Conservation (phyloP, 1,140 invertebrate species). For the Geopemphigus sp. region DNA sequence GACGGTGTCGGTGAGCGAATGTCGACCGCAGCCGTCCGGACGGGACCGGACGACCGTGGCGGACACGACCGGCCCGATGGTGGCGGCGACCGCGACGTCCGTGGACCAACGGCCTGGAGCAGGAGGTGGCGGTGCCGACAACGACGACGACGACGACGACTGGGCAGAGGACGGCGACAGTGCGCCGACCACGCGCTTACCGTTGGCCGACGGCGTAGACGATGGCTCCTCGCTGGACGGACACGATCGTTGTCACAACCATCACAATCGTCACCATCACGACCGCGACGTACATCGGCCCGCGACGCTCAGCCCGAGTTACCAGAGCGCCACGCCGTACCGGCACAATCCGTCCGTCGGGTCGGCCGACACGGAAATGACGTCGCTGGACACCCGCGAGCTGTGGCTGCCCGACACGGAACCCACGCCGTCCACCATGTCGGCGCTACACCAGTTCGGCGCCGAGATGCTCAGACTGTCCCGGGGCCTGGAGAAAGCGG, state of each 20-base stretch:
- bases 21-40: background rate
- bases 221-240: background rate
- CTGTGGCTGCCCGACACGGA: slow-evolving; percentile 77
- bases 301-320: slow-evolving; percentile 57
- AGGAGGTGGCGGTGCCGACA: background rate
- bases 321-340: slow-evolving; percentile 47
- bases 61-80: background rate
- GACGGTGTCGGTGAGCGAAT: background rate
- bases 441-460: slow-evolving; percentile 76
- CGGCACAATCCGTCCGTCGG: slow-evolving; percentile 56
- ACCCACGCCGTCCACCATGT: slow-evolving; percentile 74
- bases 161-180: background rate
- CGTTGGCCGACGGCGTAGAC: no score
- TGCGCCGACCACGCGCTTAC: no score
- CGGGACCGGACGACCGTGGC: no score
- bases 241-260: background rate
- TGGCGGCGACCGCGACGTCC: background rate
- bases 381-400: slow-evolving; percentile 74
- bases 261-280: background rate
- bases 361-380: slow-evolving; percentile 77
- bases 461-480: slow-evolving; percentile 79
- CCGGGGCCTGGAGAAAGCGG: slow-evolving; percentile 65
- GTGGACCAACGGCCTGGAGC: background rate
- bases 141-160: background rate
- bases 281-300: background rate